Evolutionary conservation across 35 echinoderm and acorn worm genomes (phyloP), one percentile per base, ranked within the genome.

Genomic region (Apostichopus japonicus): DNA sequence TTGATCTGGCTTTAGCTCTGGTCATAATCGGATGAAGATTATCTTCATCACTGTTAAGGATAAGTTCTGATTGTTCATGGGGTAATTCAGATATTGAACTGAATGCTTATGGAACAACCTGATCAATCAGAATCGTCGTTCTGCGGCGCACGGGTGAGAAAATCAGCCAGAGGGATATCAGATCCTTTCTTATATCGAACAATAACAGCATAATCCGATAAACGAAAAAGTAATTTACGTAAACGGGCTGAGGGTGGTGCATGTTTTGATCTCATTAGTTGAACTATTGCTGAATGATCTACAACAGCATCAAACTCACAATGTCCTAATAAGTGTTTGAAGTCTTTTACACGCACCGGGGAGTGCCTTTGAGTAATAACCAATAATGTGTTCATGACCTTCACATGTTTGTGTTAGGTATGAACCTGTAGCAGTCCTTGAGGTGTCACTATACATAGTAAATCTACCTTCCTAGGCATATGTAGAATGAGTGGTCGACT

Each of bases 201-300:
- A 53, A 56, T 93, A 25, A 93, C 89, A 1, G 86, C 24, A 52
- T 93, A 93, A 1, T 79, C 92, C 2, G 92, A 58, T 90, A 93
- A 19, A 6, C 77, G 65, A 53, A 79, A 56, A 25, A 93, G 65
- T 15, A 79, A 53, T 90, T 93, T 90, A 55, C 86, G 83, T 51
- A 93, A 54, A 78, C 86, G 55, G 16, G 24, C 72, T 5, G 84
- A 90, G n/a, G 84, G 54, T 71, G 92, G 92, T 58, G 53, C 84
- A 10, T 93, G 55, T 59, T 93, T 93, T 33, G 92, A 93, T 23
- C 90, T 77, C 72, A 87, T 55, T n/a, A 93, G 90, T 78, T 93
- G 92, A 0, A 93, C 92, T 77, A 88, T 76, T 13, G 92, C 62
- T 53, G 83, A 70, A 22, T 63, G 84, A 86, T 86, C 83, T 17